Conservation (phyloP, 2,797 vertebrate species). For the Xenops minutus region DNA sequence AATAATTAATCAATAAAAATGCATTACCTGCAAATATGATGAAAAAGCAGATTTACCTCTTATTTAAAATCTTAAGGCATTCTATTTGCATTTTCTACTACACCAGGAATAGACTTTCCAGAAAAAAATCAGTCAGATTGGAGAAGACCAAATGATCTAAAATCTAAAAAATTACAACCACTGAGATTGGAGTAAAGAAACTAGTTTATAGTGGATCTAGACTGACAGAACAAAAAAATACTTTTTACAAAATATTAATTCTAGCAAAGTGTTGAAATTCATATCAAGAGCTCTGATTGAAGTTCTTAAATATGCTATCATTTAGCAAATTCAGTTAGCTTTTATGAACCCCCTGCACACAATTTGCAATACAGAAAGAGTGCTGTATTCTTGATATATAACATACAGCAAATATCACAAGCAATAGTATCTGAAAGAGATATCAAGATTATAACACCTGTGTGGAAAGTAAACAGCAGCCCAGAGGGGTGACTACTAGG, state of each 20-base stretch:
- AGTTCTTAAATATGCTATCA: not conserved
- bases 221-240: not conserved
- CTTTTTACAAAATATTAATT: not conserved
- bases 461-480: not conserved
- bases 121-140: not conserved
- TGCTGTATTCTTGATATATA: not conserved
- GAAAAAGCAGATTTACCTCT: not conserved
- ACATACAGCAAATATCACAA: not conserved
- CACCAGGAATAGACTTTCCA: not conserved
- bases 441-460: not conserved
- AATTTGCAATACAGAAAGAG: not conserved
- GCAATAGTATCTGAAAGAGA: not conserved
- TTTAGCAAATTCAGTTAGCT: not conserved
- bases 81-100: not conserved
- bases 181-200: not conserved
- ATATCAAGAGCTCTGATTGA: not conserved
- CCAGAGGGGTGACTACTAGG: not conserved
- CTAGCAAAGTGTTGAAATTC: not conserved
- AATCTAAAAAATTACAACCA: not conserved
- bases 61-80: not conserved
- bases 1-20: not conserved
- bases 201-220: not conserved
- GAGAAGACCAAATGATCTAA: not conserved
- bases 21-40: not conserved
- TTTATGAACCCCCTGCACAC: not conserved